Conservation (phyloP, 2,888 invertebrate species). For the Scaptodrosophila latifasciaeformis region DNA sequence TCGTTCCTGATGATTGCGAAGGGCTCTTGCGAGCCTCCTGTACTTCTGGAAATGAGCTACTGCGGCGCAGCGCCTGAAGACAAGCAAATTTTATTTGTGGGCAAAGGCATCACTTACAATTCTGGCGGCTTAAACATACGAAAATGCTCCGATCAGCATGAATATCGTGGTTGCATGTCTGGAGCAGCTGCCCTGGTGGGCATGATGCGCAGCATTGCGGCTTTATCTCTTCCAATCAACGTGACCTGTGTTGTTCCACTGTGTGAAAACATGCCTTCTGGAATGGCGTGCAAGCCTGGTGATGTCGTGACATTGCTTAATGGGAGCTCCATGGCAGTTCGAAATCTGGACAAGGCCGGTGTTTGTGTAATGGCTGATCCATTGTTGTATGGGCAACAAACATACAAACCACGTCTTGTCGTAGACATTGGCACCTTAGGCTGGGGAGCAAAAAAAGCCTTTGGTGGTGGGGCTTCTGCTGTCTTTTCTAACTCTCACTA, state of each 20-base stretch:
- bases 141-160: slow-evolving; percentile 54
- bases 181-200: slow-evolving; percentile 79
- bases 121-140: slow-evolving; percentile 71
- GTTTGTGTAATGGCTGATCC: slow-evolving; percentile 88
- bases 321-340: slow-evolving; percentile 76
- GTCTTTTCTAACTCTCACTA: slow-evolving; percentile 77
- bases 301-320: slow-evolving; percentile 76
- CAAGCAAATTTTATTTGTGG: slow-evolving; percentile 78
- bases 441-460: slow-evolving; percentile 76
- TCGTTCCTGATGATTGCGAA: slow-evolving; percentile 75
- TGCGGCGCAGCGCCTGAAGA: slow-evolving; percentile 74
- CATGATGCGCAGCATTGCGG: slow-evolving; percentile 76
- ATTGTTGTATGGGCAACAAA: slow-evolving; percentile 84
- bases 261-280: slow-evolving; percentile 77
- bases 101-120: slow-evolving; percentile 78
- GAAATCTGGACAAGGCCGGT: slow-evolving; percentile 83
- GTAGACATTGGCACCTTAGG: slow-evolving; percentile 79
- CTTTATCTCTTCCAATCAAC: slow-evolving; percentile 77
- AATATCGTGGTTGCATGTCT: slow-evolving; percentile 78
- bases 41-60: slow-evolving; percentile 78
- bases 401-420: slow-evolving; percentile 76
- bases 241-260: slow-evolving; percentile 75
- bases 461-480: slow-evolving; percentile 78
- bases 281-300: slow-evolving; percentile 78
- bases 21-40: slow-evolving; percentile 77